A percentile compares a stretch with the other conserved stretches of the same genome.
These are phyloP conservation scores for Resseliella maxima DNA, from an alignment of 2,888 invertebrate species.

Conservation along the genomic window DNA sequence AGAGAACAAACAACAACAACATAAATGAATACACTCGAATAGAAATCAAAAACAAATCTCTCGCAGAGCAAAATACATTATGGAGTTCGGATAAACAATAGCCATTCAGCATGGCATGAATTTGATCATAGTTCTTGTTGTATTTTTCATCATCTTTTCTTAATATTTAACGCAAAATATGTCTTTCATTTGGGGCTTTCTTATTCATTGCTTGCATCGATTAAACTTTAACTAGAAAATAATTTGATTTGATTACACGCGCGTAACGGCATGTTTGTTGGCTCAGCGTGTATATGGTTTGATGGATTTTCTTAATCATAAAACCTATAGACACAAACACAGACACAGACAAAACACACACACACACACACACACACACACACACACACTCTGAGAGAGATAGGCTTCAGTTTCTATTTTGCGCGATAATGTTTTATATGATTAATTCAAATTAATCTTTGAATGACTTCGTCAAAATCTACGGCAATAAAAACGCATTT, in stretches of 20 bases:
- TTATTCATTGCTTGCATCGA: conserved; percentile 34
- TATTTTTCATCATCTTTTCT: background rate
- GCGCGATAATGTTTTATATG: background rate
- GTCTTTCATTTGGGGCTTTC: conserved; percentile 12
- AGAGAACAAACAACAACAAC: background rate
- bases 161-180: background rate
- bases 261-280: conserved; percentile 30
- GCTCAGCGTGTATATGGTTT: background rate
- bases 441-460: background rate
- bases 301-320: too few species aligned
- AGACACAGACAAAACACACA: too few species aligned
- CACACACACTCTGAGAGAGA: background rate
- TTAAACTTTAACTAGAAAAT: conserved; percentile 36
- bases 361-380: too few species aligned
- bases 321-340: too few species aligned
- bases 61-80: conserved; percentile 1
- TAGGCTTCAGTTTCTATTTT: background rate
- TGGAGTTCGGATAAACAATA: background rate
- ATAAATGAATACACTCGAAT: background rate
- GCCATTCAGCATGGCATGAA: background rate
- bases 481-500: conserved; percentile 6
- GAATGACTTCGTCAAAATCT: background rate
- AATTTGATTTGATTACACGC: conserved; percentile 44
- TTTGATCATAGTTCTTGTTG: conserved; percentile 25
- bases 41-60: conserved; percentile 23